Evolutionary conservation across 2,797 vertebrate genomes (phyloP), one percentile per base, ranked within the genome.

Genomic region (Steatocranus sp.): DNA sequence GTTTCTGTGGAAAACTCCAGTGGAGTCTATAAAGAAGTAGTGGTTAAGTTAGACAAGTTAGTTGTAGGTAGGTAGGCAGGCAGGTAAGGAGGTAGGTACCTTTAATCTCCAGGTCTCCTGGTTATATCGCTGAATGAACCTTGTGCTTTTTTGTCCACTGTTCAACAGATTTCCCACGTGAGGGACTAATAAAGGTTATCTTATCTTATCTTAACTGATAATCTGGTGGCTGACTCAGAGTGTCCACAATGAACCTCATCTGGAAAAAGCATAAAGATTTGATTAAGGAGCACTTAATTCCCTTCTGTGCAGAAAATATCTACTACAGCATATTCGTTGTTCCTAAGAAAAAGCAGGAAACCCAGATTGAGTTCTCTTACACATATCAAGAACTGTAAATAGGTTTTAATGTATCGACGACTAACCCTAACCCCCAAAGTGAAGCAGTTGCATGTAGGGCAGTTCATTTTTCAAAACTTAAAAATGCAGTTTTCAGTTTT

Each of bases 81-180:
- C 54, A 56, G 54, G 54, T 6, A 58, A 32, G 54, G 0, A 11
- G 54, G 54, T 4, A 32, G 54, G 54, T 5, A 30, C 27, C 15
- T 58, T 58, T 58, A 58, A 32, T 58, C 8, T 58, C 54, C 54
- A 58, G 0, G 54, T 58, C 1, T 58, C 54, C 27, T 58, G 27
- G 27, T 58, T 58, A 32, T 14, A 58, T 58, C 0, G 54, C 8
- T 56, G 27, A 56, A 56, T 56, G 54, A 56, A 32, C 54, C 15
- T 56, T 4, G 0, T 0, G 54, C 54, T 56, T 56, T 32, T 56
- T 56, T 56, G 54, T 56, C 54, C 27, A 32, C 8, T 0, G 54
- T 56, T 30, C 15, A 58, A 56, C 53, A 30, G 14, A 56, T 56
- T 56, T 56, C 0, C 25, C 25, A 56, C 25, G 5, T 6, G 53